A percentile compares a stretch with the other conserved stretches of the same genome.
phyloP scores from a whole-genome alignment of 2,797 vertebrate species.

The Spinus pinus region DNA sequence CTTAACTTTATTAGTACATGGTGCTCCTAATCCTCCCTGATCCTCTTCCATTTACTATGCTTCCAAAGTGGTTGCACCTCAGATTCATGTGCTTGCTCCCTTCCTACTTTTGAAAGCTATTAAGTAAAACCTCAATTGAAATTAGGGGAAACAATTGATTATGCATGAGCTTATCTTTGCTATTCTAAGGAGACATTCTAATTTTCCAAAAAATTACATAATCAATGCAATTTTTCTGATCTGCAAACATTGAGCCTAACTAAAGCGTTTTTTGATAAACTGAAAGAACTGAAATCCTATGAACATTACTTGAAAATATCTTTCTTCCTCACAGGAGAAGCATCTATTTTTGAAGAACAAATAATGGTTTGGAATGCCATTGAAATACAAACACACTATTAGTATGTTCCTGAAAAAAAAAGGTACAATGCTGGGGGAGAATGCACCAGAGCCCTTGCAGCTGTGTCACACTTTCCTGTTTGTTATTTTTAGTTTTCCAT shows the following conservation, averaged over 20 bases:
- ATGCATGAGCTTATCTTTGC: not conserved
- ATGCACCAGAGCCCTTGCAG: constrained; percentile 60
- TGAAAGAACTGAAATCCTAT: not conserved
- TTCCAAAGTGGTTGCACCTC: not conserved
- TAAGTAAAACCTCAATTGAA: not conserved
- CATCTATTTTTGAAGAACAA: constrained; percentile 76
- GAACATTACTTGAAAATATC: constrained; percentile 38
- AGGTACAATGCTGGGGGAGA: constrained; percentile 70
- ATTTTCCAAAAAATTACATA: not conserved
- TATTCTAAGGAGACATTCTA: not conserved
- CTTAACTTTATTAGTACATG: not conserved
- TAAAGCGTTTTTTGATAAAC: not conserved
- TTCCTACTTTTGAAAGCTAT: not conserved
- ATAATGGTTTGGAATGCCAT: constrained; percentile 71
- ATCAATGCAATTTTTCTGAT: not conserved
- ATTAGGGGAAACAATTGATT: not conserved
- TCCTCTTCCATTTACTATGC: not conserved
- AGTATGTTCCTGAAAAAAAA: constrained; percentile 68
- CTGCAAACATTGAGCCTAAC: not conserved
- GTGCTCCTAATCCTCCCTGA: not conserved
- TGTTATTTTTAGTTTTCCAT: constrained; percentile 83
- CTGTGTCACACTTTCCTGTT: constrained; percentile 75
- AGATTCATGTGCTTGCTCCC: not conserved
- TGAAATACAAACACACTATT: constrained; percentile 78
- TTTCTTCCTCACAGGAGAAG: constrained; percentile 56